phyloP scores from a whole-genome alignment of 2,113 vertebrate genomes.

The Cyanoderma ruficeps region DNA sequence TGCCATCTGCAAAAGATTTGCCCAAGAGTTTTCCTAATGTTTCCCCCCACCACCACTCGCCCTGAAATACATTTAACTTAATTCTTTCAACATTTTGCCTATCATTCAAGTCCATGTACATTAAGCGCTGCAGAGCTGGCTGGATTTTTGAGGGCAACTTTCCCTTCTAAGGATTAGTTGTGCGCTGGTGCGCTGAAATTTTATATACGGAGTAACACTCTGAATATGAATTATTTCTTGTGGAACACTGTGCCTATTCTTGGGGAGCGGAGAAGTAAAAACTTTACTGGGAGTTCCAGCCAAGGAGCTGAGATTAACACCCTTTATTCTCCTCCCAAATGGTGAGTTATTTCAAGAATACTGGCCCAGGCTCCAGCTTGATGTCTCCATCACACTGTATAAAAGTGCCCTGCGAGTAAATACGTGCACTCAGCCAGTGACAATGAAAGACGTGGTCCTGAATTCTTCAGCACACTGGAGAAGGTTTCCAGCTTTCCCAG shows the following conservation, averaged over 20 bases:
- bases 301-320: conserved; percentile 35
- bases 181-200: neutral
- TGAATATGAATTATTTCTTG: conserved; percentile 32
- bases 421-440: neutral
- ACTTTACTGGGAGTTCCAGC: conserved; percentile 26
- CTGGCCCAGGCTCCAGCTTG: conserved; percentile 20
- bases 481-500: conserved; percentile 7
- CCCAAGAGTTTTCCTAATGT: conserved; percentile 44
- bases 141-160: conserved; percentile 34
- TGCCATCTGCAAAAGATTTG: conserved; percentile 70
- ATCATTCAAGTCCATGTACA: conserved; percentile 11
- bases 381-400: conserved; percentile 30
- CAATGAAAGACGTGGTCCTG: neutral
- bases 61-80: conserved; percentile 23
- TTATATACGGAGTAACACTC: conserved; percentile 33
- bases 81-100: conserved; percentile 44
- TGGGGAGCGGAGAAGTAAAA: conserved; percentile 27
- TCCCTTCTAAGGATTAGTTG: conserved; percentile 38
- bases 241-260: conserved; percentile 26
- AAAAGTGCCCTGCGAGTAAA: conserved; percentile 24
- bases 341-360: conserved; percentile 52
- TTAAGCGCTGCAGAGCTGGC: neutral
- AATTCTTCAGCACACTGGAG: neutral
- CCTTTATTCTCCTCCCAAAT: conserved; percentile 50
- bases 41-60: neutral